Evolutionary conservation across 2,113 vertebrate species (phyloP).

Genomic region (Sitta europaea): DNA sequence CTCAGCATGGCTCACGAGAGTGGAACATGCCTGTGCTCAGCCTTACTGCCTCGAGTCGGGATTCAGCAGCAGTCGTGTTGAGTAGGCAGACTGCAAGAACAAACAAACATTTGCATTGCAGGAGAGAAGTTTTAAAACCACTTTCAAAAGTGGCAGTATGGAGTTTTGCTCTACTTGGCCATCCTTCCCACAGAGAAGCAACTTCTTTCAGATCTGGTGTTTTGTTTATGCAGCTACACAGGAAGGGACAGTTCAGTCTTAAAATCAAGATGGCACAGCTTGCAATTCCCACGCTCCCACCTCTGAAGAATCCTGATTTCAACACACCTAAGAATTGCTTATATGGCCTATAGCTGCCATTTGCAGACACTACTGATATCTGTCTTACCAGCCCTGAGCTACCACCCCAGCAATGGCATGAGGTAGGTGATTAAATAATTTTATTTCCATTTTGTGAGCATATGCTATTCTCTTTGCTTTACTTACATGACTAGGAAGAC

Average conservation of each 20-base stretch:
- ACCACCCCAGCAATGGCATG: not conserved
- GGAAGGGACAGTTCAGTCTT: not conserved
- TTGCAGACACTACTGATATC: not conserved
- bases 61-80: not conserved
- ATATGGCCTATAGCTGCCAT: not conserved
- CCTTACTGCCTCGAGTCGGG: not conserved
- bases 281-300: not conserved
- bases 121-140: not conserved
- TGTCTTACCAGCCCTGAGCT: not conserved
- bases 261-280: not conserved
- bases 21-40: not conserved
- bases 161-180: not conserved
- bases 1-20: not conserved
- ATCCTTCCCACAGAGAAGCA: not conserved
- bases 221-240: not conserved
- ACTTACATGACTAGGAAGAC: not conserved
- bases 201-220: not conserved
- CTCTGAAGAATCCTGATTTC: not conserved
- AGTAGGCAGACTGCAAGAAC: not conserved
- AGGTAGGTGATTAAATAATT: not conserved
- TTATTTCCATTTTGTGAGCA: not conserved
- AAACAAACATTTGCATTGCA: not conserved
- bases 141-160: not conserved
- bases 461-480: not conserved
- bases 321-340: not conserved